Base-by-base conservation (phyloP, 2,113 vertebrate genomes). In the Himantopus leucocephalus region DNA sequence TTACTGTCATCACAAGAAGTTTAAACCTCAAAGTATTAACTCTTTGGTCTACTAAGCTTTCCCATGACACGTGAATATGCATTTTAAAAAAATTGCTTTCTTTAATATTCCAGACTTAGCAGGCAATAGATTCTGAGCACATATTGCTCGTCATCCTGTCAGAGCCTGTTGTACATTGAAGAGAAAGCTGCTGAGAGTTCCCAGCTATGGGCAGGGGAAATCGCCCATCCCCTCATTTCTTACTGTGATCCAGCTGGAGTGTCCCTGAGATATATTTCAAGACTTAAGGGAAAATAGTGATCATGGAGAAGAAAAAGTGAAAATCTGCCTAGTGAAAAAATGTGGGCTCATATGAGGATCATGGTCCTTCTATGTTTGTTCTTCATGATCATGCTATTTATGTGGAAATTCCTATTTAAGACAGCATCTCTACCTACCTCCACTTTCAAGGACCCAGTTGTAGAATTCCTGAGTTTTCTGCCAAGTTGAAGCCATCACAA, bases 381-480 rank as follows among this genome's bases (percentile, higher is more conserved):
- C 55, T 82, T 83, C n/a, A 14, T 29, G 41, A 75, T 59, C 13
- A n/a, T 3, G 21, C 10, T 77, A 8, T 30, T 89, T 15, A 43
- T 43, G 52, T 39, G 37, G 45, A 72, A 77, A 86, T 62, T 68
- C 15, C 12, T 39, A 32, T 50, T 67, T 73, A 37, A 87, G 68
- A n/a, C 22, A 30, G 10, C 34, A 35, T 55, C 34, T 91, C 76
- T 73, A 92, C 94, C 71, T 95, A 97, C 98, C 98, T 98, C 98
- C 95, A 56, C 97, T 98, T 92, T 98, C 97, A 92, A 98, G 94
- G 83, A 97, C 43, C 95, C 91, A 88, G n/a, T 48, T 62, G 90
- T 97, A 97, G 85, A 98, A 94, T 55, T 97, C 87, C 58, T 97
- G 95, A 48, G 88, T 70, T 84, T 95, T 98, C 96, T 98, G 92